Evolutionary conservation across 2,797 vertebrate genomes (phyloP).

Genomic region (Sardinella longiceps): DNA sequence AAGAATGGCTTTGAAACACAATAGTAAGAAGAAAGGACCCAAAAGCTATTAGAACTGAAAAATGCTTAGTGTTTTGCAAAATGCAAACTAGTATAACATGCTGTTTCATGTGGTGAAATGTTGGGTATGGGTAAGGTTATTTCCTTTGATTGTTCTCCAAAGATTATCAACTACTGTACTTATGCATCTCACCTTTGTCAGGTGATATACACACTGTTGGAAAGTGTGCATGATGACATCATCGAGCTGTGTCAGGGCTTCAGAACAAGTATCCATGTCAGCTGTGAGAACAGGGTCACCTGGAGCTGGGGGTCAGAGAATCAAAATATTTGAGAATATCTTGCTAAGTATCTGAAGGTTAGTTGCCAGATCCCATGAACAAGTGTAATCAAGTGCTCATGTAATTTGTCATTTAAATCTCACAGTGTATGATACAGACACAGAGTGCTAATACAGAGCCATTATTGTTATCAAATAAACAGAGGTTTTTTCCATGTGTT

Average conservation of each 20-base stretch:
- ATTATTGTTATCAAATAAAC: not conserved
- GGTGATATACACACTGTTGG: constrained; percentile 94
- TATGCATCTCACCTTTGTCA: constrained; percentile 83
- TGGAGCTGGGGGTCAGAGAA: constrained; percentile 62
- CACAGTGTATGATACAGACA: not conserved
- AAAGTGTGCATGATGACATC: constrained; percentile 97
- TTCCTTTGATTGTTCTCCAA: not conserved
- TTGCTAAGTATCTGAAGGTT: not conserved
- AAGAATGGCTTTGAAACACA: not conserved
- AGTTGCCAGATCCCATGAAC: constrained; percentile 1
- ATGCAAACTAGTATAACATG: not conserved
- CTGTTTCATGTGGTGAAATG: not conserved
- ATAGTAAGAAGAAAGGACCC: not conserved
- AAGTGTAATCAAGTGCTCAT: not conserved
- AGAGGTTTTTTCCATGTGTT: not conserved
- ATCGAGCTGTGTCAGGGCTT: constrained; percentile 89
- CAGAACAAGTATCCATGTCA: constrained; percentile 91
- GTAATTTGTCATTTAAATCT: not conserved
- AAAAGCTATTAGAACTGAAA: too few species aligned
- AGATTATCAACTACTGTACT: not conserved
- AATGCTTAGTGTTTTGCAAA: not conserved
- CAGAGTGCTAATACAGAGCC: not conserved
- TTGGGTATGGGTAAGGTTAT: not conserved
- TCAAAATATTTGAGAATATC: constrained; percentile 10
- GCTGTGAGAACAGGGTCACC: constrained; percentile 84